Evolutionary conservation across 2,888 invertebrate genomes (phyloP), one percentile per base, ranked within the genome.

Genomic region (Apamea sordens): DNA sequence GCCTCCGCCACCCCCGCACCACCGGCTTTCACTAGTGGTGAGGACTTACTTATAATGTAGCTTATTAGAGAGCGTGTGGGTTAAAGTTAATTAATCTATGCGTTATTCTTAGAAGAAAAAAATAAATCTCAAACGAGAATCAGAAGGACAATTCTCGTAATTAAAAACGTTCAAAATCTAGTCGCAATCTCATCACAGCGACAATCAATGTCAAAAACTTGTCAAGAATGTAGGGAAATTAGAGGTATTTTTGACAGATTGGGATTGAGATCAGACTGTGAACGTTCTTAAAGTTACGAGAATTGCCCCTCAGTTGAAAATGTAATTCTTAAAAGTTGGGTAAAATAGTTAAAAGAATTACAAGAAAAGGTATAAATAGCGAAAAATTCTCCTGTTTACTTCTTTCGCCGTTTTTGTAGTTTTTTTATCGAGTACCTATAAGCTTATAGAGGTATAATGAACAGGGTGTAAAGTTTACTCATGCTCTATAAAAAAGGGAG

Each of bases 1-100:
- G 91, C 97, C 97, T n/a, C 96, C 96, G 77, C 97, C 96, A 77
- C 96, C 96, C 50, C 95, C 96, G 47, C 97, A 97, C 89, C 97
- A 97, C 90, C 91, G 97, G 80, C 95, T 97, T 65, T 97, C 97
- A 56, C 94, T 97, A 56, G 97, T 97, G 94, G 97, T 97, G 87
- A 96, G 96, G 91, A 76, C 53, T 59, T 50, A 24, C 18, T 72
- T 68, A 41, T 56, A 61, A 44, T 56, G 28, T 56, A 82, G 28
- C 6, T 41, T 77, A 53, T 18, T 61, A 73, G 36, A 47, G 32
- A 28, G 76, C 76, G 53, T 69, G 41, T 18, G 28, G 7, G 18
- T 18, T 63, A 18, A 0, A n/a, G 15, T 61, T 63, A 63, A 28
- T 63, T 61, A 10, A 63, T 63, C 28, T 28, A 18, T 10, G 18